These are phyloP conservation scores for Drosophila carrolli DNA, from an alignment of 1,140 invertebrate species.

Conservation along the genomic window DNA sequence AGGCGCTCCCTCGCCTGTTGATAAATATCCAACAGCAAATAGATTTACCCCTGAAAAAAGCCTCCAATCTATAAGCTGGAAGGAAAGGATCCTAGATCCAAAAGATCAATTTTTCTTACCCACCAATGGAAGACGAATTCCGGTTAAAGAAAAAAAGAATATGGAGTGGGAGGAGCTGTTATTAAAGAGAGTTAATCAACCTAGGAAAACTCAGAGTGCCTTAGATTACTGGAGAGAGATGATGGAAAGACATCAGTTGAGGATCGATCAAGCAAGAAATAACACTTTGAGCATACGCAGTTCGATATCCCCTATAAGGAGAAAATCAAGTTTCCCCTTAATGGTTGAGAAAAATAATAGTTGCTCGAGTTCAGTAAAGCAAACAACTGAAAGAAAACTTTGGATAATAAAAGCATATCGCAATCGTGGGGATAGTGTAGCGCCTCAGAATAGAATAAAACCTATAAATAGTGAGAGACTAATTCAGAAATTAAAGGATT, in stretches of 20 bases:
- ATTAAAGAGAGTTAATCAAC: background rate
- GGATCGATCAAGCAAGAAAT: too few species aligned
- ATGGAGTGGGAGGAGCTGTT: background rate
- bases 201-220: background rate
- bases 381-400: background rate
- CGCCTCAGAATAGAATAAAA: background rate
- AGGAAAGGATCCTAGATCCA: background rate
- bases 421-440: background rate
- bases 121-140: background rate
- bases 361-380: background rate
- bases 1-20: background rate
- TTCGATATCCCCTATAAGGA: background rate
- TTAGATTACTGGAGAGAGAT: conserved; percentile 5
- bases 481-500: too few species aligned
- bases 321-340: background rate
- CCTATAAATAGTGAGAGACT: background rate
- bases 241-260: background rate
- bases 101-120: too few species aligned
- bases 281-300: background rate
- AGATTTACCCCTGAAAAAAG: background rate
- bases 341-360: background rate
- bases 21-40: too few species aligned
- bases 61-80: background rate
- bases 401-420: background rate
- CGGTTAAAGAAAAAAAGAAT: background rate